Conservation (phyloP, 2,888 invertebrate genomes). For the Drosophila nigritarsus region DNA sequence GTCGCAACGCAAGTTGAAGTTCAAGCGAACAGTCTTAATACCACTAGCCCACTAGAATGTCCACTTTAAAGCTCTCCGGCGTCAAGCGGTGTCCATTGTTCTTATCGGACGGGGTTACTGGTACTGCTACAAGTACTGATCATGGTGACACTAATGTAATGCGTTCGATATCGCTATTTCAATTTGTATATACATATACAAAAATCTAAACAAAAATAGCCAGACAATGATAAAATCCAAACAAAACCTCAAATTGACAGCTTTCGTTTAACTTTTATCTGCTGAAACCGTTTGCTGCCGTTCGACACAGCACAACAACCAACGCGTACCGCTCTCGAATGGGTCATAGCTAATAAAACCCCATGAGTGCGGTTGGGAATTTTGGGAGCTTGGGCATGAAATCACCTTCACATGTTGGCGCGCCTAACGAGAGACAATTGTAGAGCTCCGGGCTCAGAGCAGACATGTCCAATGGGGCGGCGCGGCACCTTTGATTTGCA, state of each 20-base stretch:
- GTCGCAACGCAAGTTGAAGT: conserved; percentile 69
- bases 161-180: conserved; percentile 64
- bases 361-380: conserved; percentile 33
- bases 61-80: conserved; percentile 73
- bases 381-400: conserved; percentile 64
- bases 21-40: conserved; percentile 67
- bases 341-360: conserved; percentile 33
- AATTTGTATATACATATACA: conserved; percentile 36
- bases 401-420: conserved; percentile 71
- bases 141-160: conserved; percentile 49
- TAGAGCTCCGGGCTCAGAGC: conserved; percentile 57
- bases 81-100: conserved; percentile 65
- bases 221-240: conserved; percentile 63
- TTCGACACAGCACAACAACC: conserved; percentile 25
- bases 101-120: conserved; percentile 37
- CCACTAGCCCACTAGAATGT: conserved; percentile 72
- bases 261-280: conserved; percentile 80
- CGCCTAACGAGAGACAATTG: conserved; percentile 70
- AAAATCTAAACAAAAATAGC: conserved; percentile 31
- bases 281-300: conserved; percentile 59
- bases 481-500: conserved; percentile 80
- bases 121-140: conserved; percentile 33
- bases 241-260: conserved; percentile 80
- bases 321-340: conserved; percentile 32
- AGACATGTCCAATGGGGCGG: conserved; percentile 42